Evolutionary conservation across 2,113 vertebrate species (phyloP).

Genomic region (Phoxinus phoxinus): DNA sequence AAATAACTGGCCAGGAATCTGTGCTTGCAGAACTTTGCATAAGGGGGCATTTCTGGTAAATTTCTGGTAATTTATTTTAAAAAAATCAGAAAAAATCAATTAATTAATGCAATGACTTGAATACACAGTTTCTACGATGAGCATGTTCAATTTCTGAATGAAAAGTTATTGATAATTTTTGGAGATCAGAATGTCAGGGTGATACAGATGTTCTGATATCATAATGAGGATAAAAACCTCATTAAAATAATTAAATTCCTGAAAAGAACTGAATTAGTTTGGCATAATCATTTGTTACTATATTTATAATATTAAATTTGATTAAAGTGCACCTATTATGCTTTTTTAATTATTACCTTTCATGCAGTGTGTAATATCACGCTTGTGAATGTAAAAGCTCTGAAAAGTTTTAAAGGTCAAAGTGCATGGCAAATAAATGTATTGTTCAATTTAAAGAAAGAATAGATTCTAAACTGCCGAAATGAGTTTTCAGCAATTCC

Average conservation of each 20-base stretch:
- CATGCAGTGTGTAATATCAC: too few species aligned
- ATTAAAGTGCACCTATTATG: too few species aligned
- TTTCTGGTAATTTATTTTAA: not conserved
- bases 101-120: not conserved
- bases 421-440: too few species aligned
- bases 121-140: not conserved
- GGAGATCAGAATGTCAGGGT: not conserved
- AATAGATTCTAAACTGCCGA: too few species aligned
- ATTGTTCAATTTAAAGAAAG: too few species aligned
- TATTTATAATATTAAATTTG: not conserved
- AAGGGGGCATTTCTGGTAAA: not conserved
- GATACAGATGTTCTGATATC: not conserved
- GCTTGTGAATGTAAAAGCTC: too few species aligned
- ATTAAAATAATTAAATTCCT: not conserved
- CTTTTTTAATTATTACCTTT: too few species aligned
- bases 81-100: not conserved
- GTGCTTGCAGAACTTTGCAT: not conserved
- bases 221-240: not conserved
- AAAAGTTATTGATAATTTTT: not conserved
- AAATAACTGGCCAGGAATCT: not conserved
- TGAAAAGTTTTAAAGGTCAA: too few species aligned
- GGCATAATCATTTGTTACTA: not conserved
- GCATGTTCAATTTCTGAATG: not conserved
- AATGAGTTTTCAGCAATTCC: too few species aligned
- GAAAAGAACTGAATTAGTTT: not conserved